Conservation (phyloP, 2,888 invertebrate species). For the Dicranocentrus wangi region DNA sequence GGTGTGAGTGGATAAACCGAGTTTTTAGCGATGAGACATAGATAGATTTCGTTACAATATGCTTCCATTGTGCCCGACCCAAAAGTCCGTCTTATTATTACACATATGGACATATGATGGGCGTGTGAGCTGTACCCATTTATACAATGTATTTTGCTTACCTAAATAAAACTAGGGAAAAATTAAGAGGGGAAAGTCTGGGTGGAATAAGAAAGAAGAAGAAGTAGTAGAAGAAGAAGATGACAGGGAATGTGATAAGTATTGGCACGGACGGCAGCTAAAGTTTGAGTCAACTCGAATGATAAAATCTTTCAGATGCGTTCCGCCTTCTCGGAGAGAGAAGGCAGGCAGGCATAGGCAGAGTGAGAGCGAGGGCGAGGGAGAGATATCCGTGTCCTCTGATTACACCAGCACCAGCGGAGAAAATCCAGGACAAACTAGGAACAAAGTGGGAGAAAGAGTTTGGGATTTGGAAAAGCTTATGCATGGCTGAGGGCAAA, state of each 20-base stretch:
- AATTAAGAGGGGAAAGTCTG: not conserved
- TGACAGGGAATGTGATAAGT: constrained; percentile 13
- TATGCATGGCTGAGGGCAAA: constrained; percentile 16
- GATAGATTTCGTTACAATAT: constrained; percentile 22
- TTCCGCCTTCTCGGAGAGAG: no score
- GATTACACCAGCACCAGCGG: no score
- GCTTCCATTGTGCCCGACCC: not conserved
- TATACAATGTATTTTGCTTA: not conserved
- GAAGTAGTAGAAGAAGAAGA: not conserved
- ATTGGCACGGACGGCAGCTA: constrained; percentile 11
- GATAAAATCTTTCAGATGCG: no score
- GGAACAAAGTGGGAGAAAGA: not conserved
- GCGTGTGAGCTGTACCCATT: not conserved
- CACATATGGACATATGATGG: not conserved
- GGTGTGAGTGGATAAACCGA: not conserved
- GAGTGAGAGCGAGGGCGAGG: no score
- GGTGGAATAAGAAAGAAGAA: not conserved
- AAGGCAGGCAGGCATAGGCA: no score
- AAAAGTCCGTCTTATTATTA: not conserved
- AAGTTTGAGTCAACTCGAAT: not conserved
- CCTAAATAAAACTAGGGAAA: constrained; percentile 38
- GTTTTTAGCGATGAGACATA: not conserved
- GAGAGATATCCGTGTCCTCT: no score
- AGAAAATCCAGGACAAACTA: no score
- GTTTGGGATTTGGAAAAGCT: not conserved